Evolutionary conservation across 2,797 vertebrate genomes (phyloP).

Genomic region (Microctenopoma stevenorrisi): DNA sequence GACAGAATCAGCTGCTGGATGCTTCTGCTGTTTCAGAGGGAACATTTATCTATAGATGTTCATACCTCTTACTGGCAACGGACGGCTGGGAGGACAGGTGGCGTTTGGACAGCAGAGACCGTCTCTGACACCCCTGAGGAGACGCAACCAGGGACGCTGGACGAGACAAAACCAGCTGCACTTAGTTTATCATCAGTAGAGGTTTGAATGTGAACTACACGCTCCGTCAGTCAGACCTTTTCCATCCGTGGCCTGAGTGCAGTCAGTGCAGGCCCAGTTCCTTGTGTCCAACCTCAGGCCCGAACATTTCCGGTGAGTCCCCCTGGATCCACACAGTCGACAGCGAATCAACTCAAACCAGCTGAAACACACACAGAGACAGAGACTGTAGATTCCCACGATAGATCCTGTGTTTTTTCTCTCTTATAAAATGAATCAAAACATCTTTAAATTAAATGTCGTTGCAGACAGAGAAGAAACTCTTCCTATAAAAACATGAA

Average conservation of each 20-base stretch:
- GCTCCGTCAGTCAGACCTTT: constrained; percentile 69
- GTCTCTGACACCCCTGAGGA: constrained; percentile 64
- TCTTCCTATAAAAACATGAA: too few relatives aligned
- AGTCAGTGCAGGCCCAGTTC: constrained; percentile 92
- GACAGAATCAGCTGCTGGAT: too few relatives aligned
- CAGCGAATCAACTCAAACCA: constrained; percentile 92
- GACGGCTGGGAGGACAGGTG: constrained; percentile 58
- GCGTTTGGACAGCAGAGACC: constrained; percentile 71
- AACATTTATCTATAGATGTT: background rate
- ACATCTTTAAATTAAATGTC: too few relatives aligned
- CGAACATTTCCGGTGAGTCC: constrained; percentile 93
- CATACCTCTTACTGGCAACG: constrained; percentile 75
- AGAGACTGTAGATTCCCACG: background rate
- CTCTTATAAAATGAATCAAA: too few relatives aligned
- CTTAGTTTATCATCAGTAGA: background rate
- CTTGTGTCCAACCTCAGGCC: constrained; percentile 80
- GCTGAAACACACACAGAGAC: constrained; percentile 75
- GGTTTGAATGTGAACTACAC: background rate
- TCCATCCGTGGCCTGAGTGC: constrained; percentile 83
- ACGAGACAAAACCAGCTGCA: background rate
- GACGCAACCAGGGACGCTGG: constrained; percentile 65
- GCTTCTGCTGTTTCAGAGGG: too few relatives aligned
- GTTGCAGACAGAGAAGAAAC: too few relatives aligned
- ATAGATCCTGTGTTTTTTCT: too few relatives aligned
- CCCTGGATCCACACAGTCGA: constrained; percentile 91